phyloP scores from a whole-genome alignment of 2,113 vertebrate species.

The Rhynchomys soricoides region DNA sequence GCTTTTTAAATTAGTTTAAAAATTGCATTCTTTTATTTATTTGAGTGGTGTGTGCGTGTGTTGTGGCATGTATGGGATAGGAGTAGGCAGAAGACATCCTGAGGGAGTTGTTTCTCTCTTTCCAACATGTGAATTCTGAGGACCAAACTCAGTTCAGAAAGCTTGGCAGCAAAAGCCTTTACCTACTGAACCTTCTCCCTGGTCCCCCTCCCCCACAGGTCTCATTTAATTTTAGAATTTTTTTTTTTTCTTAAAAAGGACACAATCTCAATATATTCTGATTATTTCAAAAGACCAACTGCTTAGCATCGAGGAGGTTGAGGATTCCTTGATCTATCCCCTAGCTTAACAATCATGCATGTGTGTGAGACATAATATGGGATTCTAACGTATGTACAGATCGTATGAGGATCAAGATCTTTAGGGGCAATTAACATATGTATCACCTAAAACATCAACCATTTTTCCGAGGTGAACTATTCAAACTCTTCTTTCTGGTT shows the following conservation, averaged over 20 bases:
- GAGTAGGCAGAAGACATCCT: neutral
- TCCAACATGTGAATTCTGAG: neutral
- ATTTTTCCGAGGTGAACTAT: neutral
- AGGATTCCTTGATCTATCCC: neutral
- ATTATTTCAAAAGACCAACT: neutral
- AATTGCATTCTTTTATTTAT: neutral
- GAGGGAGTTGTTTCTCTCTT: neutral
- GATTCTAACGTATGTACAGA: neutral
- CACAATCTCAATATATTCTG: neutral
- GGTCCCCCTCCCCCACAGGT: no score
- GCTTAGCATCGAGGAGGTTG: neutral
- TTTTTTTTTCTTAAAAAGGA: neutral
- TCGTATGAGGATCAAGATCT: neutral
- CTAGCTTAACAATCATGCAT: neutral
- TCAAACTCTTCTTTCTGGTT: neutral
- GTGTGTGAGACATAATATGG: no score
- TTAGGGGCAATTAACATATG: neutral
- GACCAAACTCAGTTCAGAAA: neutral
- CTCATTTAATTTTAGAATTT: neutral
- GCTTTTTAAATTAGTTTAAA: neutral
- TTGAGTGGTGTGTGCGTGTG: neutral
- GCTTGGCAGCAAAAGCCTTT: neutral
- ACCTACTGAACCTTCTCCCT: no score
- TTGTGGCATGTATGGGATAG: neutral
- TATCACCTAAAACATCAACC: neutral